These are phyloP conservation scores for Orbicella faveolata DNA, from an alignment of 64 coral and sea anemone species.

Conservation along the genomic window DNA sequence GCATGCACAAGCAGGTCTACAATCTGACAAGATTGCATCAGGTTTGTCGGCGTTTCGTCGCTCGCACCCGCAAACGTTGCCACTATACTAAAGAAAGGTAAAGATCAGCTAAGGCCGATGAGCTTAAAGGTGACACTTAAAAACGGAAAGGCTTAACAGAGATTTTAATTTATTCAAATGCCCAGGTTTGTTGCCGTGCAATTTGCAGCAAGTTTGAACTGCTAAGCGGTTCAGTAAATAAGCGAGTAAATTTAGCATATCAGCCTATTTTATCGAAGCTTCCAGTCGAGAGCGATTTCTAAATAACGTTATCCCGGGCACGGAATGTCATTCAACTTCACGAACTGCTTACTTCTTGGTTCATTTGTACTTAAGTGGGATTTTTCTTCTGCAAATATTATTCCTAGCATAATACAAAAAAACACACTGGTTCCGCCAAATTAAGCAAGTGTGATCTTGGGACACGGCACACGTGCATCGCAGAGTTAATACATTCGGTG, in stretches of 20 bases:
- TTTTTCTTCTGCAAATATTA: constrained; percentile 1
- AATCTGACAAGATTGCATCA: not conserved
- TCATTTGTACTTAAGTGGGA: constrained; percentile 16
- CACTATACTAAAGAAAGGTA: not conserved
- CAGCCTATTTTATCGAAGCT: not conserved
- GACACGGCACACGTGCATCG: not conserved
- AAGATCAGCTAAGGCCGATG: constrained; percentile 19
- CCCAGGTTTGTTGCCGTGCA: constrained; percentile 25
- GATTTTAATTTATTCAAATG: constrained; percentile 38
- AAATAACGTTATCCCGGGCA: constrained; percentile 6
- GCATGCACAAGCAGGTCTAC: not conserved
- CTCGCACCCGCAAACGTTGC: not conserved
- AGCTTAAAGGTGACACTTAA: constrained; percentile 21
- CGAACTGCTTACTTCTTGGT: constrained; percentile 25
- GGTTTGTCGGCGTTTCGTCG: not conserved
- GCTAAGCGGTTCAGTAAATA: constrained; percentile 39
- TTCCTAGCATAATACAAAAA: not conserved
- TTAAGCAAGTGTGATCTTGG: not conserved
- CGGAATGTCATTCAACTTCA: constrained; percentile 5
- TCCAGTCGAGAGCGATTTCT: not conserved
- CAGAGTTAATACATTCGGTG: not conserved
- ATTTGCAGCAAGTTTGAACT: constrained; percentile 37
- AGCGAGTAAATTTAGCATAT: constrained; percentile 42
- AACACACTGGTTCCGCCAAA: not conserved
- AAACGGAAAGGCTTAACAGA: not conserved